Evolutionary conservation across 2,797 vertebrate species (phyloP).

Genomic region (Amphiprion clarkii): DNA sequence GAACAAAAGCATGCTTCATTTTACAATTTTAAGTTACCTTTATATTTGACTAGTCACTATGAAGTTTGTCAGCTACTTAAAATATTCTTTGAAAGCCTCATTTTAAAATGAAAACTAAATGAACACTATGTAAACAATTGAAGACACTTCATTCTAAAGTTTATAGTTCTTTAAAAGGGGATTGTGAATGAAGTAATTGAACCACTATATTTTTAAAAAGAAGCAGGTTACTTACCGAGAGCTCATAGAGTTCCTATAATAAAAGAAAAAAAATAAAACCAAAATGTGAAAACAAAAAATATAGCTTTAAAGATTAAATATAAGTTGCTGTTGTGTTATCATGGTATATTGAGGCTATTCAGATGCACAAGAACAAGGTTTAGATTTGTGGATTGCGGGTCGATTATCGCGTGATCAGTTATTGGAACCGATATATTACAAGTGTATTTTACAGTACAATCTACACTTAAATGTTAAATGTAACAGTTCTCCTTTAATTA

Average conservation of each 20-base stretch:
- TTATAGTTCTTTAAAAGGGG: background rate
- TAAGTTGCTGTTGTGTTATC: background rate
- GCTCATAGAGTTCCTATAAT: constrained; percentile 93
- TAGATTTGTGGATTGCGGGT: background rate
- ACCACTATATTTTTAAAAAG: constrained; percentile 2
- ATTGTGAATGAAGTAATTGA: background rate
- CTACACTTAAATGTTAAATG: no score
- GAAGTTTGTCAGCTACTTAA: no score
- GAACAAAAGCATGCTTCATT: no score
- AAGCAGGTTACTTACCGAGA: constrained; percentile 88
- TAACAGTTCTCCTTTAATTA: no score
- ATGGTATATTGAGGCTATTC: background rate
- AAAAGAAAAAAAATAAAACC: constrained; percentile 37
- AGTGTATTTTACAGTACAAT: no score
- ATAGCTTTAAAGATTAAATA: background rate
- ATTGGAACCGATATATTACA: no score
- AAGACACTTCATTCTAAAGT: background rate
- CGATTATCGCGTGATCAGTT: no score
- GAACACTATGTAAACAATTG: background rate
- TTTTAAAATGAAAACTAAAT: background rate
- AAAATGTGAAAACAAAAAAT: constrained; percentile 5
- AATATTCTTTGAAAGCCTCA: no score
- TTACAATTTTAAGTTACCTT: no score
- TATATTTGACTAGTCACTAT: no score
- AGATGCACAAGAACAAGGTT: background rate